Base-by-base conservation (phyloP, 2,113 vertebrate species). In the Tragelaphus buxtoni region DNA sequence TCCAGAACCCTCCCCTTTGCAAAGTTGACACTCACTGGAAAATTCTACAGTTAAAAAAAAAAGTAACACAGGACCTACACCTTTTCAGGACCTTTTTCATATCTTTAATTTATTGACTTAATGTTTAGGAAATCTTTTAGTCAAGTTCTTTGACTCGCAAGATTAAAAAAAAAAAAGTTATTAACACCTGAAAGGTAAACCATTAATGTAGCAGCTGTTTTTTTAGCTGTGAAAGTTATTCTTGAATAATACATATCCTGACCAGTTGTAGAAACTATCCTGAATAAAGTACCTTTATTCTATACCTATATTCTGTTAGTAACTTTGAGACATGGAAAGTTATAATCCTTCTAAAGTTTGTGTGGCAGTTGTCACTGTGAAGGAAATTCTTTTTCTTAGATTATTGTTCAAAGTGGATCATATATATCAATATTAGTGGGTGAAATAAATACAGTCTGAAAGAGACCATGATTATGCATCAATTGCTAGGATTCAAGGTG, bases 171-270 rank as follows among this genome's bases (percentile, higher is more conserved):
- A 53, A 72, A n/a, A 60, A 26, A 80, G 39, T 42, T 42, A 42
- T 76, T 45, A 96, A 72, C 17, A 69, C 39, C 24, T 49, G 4
- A 86, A 92, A 4, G 56, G 56, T 76, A 72, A 94, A 56, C 39
- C 35, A 69, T 32, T 89, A 90, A 94, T 26, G 20, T 42, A 89
- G 60, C 17, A 76, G 69, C 56, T 94, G 35, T 80, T 49, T 53
- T 10, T 8, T 35, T 16, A 42, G 32, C 35, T 86, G 45, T 79
- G 47, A 88, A 97, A 81, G 12, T 85, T 85, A 79, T 72, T 95
- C 72, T 86, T 61, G 51, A 92, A 85, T 89, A 82, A 82, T 90
- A 95, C 24, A 51, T n/a, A 95, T 45, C 16, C n/a, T 83, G 88
- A 79, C 20, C 12, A 76, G 32, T 51, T 95, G 63, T 53, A 79